Evolutionary conservation across 2,797 vertebrate genomes (phyloP).

Genomic region (Phalanger gymnotis): DNA sequence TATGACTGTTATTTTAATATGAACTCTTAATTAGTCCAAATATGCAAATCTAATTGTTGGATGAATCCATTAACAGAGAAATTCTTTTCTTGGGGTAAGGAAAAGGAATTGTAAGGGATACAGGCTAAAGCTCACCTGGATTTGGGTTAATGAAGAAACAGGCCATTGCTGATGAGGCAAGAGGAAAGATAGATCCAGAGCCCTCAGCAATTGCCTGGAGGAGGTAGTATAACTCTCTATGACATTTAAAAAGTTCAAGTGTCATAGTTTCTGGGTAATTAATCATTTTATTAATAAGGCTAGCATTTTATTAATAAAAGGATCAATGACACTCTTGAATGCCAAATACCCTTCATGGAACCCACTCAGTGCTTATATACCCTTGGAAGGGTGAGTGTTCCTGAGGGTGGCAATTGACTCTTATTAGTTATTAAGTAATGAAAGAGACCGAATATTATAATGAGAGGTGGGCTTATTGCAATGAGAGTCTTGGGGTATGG

Average conservation of each 20-base stretch:
- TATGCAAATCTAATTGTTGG: not conserved
- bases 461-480: not conserved
- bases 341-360: not conserved
- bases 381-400: not conserved
- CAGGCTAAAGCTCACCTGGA: not conserved
- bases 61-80: not conserved
- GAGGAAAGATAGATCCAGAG: not conserved
- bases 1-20: no score
- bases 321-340: not conserved
- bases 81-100: not conserved
- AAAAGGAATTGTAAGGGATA: not conserved
- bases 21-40: no score
- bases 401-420: not conserved
- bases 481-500: not conserved
- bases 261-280: not conserved
- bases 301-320: not conserved
- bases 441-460: not conserved
- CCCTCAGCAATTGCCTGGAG: not conserved
- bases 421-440: not conserved
- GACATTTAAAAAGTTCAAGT: not conserved
- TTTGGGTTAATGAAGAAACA: not conserved
- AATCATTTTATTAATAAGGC: not conserved
- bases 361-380: not conserved
- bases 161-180: not conserved
- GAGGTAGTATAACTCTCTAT: not conserved